These are phyloP conservation scores for Columbina picui DNA, from an alignment of 2,113 vertebrate species.

Conservation along the genomic window DNA sequence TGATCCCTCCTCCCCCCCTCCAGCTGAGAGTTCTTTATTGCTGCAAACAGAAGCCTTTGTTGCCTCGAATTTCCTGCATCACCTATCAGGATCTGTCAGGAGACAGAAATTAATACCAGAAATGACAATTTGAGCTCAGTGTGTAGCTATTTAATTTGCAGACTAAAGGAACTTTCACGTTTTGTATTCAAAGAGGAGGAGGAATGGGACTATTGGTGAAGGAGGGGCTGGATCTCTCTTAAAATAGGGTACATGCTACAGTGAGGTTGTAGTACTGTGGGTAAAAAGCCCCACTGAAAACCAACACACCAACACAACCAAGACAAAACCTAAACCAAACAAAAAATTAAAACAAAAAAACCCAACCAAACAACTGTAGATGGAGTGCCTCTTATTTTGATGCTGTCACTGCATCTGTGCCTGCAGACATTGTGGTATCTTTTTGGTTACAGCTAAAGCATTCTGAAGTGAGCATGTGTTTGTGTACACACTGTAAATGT, in stretches of 20 bases:
- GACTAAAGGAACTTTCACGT: not conserved
- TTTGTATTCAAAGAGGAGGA: not conserved
- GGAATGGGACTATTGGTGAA: not conserved
- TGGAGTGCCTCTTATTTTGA: not conserved
- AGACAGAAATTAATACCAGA: slow-evolving; percentile 58
- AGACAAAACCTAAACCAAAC: too few relatives aligned
- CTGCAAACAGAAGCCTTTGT: slow-evolving; percentile 56
- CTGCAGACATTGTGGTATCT: not conserved
- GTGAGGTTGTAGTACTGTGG: not conserved
- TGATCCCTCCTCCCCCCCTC: not conserved
- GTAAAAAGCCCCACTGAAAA: not conserved
- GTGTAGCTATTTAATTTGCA: slow-evolving; percentile 32
- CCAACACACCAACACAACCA: too few relatives aligned
- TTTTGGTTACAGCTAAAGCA: not conserved
- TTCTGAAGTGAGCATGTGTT: not conserved
- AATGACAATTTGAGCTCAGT: slow-evolving; percentile 22
- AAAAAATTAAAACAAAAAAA: not conserved
- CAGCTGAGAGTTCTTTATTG: slow-evolving; percentile 7
- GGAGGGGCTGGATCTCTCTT: not conserved
- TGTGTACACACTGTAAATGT: not conserved
- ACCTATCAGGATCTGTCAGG: slow-evolving; percentile 44
- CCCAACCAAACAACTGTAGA: not conserved
- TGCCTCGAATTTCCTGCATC: slow-evolving; percentile 45
- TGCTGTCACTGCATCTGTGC: not conserved
- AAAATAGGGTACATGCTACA: not conserved